These are phyloP conservation scores for Toxotes lorentzi DNA, from an alignment of 2,797 vertebrate species.

Conservation along the genomic window DNA sequence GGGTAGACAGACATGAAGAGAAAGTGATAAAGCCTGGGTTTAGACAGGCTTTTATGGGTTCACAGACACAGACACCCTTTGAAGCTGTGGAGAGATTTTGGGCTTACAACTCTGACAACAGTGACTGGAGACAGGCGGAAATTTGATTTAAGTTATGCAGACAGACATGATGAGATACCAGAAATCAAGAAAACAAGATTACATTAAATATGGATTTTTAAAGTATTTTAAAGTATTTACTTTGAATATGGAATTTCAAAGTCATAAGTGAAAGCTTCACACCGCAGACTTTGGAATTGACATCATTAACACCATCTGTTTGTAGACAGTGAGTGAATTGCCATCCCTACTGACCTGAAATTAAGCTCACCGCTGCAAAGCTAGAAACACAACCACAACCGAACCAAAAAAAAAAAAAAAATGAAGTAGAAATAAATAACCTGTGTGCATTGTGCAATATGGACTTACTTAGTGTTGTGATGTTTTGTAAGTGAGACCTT, in stretches of 20 bases:
- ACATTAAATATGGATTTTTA: slow-evolving; percentile 56
- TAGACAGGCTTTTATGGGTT: slow-evolving; percentile 73
- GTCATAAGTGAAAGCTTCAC: slow-evolving; percentile 4
- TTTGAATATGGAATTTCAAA: too few relatives aligned
- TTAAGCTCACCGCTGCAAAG: neutral
- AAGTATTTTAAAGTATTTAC: too few relatives aligned
- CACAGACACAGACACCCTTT: slow-evolving; percentile 75
- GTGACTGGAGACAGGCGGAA: slow-evolving; percentile 55
- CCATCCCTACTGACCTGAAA: slow-evolving; percentile 18
- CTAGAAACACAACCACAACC: neutral
- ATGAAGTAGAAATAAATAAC: neutral
- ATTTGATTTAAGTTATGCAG: slow-evolving; percentile 69
- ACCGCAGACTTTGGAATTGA: neutral
- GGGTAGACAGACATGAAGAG: slow-evolving; percentile 60
- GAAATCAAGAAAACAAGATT: slow-evolving; percentile 61
- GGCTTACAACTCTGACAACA: slow-evolving; percentile 70
- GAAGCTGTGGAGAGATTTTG: slow-evolving; percentile 74
- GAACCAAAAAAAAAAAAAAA: neutral
- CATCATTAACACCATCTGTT: slow-evolving; percentile 29
- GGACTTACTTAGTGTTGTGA: neutral
- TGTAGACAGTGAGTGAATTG: neutral
- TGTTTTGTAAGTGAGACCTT: neutral
- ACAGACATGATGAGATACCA: slow-evolving; percentile 51
- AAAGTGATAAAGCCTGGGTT: slow-evolving; percentile 71
- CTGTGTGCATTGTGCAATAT: neutral